phyloP scores from a whole-genome alignment of 2,888 invertebrate species.

The Lasioglossum villosulum region DNA sequence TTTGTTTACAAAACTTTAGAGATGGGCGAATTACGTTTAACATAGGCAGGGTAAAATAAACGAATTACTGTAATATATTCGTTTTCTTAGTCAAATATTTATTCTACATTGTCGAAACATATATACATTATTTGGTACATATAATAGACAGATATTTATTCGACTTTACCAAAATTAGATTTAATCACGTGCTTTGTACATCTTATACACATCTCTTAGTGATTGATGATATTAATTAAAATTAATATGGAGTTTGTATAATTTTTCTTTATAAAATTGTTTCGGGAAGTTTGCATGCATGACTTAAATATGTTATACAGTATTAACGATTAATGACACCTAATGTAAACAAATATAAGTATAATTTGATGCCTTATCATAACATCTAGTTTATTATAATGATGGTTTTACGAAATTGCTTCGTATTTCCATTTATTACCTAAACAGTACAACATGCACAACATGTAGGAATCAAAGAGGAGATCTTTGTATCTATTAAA shows the following conservation, averaged over 20 bases:
- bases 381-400: conserved; percentile 33
- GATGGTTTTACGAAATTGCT: conserved; percentile 25
- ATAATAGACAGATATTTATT: conserved; percentile 20
- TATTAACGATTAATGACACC: neutral
- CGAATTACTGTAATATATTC: conserved; percentile 19
- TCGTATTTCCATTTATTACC: conserved; percentile 43
- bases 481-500: conserved; percentile 54
- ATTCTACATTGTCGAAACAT: conserved; percentile 24
- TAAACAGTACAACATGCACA: conserved; percentile 41
- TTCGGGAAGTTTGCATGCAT: neutral
- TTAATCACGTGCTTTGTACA: neutral
- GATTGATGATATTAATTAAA: neutral
- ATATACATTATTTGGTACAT: neutral
- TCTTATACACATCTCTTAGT: conserved; percentile 11
- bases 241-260: neutral
- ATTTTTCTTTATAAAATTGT: conserved; percentile 23
- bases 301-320: conserved; percentile 18
- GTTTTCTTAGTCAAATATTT: conserved; percentile 26
- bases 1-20: conserved; percentile 22
- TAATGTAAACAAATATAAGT: conserved; percentile 1
- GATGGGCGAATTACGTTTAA: conserved; percentile 31
- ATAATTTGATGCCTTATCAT: conserved; percentile 10
- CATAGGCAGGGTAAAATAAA: conserved; percentile 40
- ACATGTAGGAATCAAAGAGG: conserved; percentile 44
- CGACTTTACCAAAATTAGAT: conserved; percentile 30